These are phyloP conservation scores for Lasius platythorax DNA, from an alignment of 2,888 invertebrate species.

Conservation along the genomic window DNA sequence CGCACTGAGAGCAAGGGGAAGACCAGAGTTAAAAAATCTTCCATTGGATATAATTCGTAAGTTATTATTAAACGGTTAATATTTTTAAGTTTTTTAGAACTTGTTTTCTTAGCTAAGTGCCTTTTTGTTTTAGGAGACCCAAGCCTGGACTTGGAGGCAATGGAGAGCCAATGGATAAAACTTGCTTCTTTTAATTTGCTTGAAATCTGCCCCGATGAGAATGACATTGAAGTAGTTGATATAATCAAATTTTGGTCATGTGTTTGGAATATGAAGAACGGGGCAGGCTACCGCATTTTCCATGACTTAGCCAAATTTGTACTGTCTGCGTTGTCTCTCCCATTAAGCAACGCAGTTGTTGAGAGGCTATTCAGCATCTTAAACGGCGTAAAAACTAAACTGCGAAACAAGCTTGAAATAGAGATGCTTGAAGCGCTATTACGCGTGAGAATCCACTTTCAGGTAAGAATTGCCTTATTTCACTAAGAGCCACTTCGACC, in stretches of 20 bases:
- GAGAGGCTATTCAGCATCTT: background rate
- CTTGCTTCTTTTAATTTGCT: background rate
- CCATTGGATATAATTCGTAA: background rate
- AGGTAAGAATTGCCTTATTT: background rate
- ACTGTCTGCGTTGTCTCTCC: background rate
- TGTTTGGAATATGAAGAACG: background rate
- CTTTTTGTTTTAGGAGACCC: background rate
- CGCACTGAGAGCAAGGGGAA: background rate
- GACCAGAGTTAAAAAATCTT: background rate
- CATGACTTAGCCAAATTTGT: background rate
- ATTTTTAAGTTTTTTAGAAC: background rate
- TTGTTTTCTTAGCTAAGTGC: background rate
- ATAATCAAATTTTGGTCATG: background rate
- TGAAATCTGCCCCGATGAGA: background rate
- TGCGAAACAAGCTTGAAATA: background rate
- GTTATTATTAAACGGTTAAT: background rate
- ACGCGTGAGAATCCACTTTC: background rate
- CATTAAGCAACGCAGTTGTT: conserved; percentile 6
- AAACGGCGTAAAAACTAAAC: background rate
- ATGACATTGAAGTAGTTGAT: background rate
- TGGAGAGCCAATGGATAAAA: background rate
- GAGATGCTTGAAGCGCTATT: background rate
- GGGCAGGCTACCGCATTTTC: background rate
- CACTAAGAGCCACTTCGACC: background rate
- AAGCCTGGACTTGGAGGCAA: background rate